These are phyloP conservation scores for Sebastes trivittatus DNA, from an alignment of 2,797 vertebrate species.

Conservation along the genomic window DNA sequence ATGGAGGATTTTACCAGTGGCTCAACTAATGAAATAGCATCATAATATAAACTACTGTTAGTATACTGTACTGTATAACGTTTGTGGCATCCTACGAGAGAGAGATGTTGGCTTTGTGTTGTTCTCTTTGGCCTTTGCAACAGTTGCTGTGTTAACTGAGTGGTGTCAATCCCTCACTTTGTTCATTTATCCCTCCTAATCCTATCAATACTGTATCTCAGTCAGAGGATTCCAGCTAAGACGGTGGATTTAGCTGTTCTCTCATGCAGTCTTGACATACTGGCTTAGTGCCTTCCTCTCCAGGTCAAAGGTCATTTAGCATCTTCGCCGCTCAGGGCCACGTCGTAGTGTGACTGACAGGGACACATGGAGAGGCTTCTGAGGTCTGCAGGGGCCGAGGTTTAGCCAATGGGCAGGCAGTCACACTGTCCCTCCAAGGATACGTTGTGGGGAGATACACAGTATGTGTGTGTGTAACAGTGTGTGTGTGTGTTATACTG, in stretches of 20 bases:
- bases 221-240: background rate
- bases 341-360: conserved; percentile 29
- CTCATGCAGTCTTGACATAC: background rate
- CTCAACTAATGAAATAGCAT: background rate
- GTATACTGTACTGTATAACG: background rate
- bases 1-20: background rate
- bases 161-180: conserved; percentile 6
- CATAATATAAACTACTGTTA: background rate
- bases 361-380: conserved; percentile 15
- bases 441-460: conserved; percentile 21
- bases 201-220: background rate
- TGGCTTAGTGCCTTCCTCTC: background rate
- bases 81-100: background rate
- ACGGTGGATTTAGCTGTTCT: background rate
- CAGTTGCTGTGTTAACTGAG: background rate
- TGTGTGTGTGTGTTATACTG: background rate
- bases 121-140: background rate
- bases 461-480: background rate
- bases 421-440: conserved; percentile 9
- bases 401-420: conserved; percentile 12
- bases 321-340: background rate
- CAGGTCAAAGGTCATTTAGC: conserved; percentile 27
- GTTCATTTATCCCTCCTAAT: background rate
- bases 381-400: background rate
- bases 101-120: background rate